Evolutionary conservation across 2,888 invertebrate genomes (phyloP).

Genomic region (Hyles lineata): DNA sequence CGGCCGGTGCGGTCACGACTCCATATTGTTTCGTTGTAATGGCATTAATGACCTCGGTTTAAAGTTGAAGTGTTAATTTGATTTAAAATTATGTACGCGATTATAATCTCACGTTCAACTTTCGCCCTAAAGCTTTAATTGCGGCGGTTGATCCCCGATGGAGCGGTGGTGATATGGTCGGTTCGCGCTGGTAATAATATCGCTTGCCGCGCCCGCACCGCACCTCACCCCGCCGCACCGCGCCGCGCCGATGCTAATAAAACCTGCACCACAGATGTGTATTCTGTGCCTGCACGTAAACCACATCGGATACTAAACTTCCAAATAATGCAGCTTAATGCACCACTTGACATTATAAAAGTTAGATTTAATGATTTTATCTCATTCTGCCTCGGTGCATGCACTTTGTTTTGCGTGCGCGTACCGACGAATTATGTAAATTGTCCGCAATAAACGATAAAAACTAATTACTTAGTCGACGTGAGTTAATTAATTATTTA

Average conservation of each 20-base stretch:
- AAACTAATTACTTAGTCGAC: conserved; percentile 14
- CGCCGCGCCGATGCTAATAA: conserved; percentile 36
- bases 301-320: conserved; percentile 54
- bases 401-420: conserved; percentile 43
- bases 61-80: conserved; percentile 85
- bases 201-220: conserved; percentile 27
- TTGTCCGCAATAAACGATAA: conserved; percentile 39
- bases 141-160: conserved; percentile 70
- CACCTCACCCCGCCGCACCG: background rate
- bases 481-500: conserved; percentile 25
- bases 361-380: conserved; percentile 62
- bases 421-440: conserved; percentile 66
- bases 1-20: conserved; percentile 80
- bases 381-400: conserved; percentile 56
- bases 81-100: conserved; percentile 83
- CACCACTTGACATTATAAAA: conserved; percentile 64
- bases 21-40: conserved; percentile 83
- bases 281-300: too few species aligned
- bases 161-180: conserved; percentile 63
- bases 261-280: too few species aligned
- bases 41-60: conserved; percentile 83
- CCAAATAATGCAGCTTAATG: conserved; percentile 65
- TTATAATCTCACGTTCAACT: conserved; percentile 80
- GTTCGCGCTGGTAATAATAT: conserved; percentile 54
- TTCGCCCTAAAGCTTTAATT: conserved; percentile 81